phyloP scores from a whole-genome alignment of 2,113 vertebrate genomes.

The Bubo blakistoni region DNA sequence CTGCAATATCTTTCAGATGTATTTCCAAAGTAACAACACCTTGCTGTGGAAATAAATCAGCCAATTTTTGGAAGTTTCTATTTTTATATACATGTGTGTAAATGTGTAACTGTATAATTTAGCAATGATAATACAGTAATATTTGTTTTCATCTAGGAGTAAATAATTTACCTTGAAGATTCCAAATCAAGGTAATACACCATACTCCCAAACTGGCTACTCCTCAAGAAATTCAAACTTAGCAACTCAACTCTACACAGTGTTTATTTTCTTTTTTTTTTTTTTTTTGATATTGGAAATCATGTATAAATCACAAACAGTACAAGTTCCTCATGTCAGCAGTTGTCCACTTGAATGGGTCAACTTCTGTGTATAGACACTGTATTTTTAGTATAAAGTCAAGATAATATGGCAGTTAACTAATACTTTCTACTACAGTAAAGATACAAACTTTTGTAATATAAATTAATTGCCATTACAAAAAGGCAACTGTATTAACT shows the following conservation, averaged over 20 bases:
- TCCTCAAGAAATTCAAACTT: constrained; percentile 54
- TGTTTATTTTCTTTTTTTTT: constrained; percentile 68
- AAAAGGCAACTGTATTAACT: constrained; percentile 79
- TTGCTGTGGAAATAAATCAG: not conserved
- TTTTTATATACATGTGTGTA: not conserved
- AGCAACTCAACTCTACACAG: constrained; percentile 57
- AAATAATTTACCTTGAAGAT: constrained; percentile 21
- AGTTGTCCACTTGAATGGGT: constrained; percentile 54
- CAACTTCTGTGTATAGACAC: constrained; percentile 58
- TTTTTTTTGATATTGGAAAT: constrained; percentile 68
- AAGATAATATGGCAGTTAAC: constrained; percentile 69
- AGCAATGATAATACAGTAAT: not conserved
- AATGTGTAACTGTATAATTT: not conserved
- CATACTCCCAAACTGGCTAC: not conserved
- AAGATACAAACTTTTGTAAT: constrained; percentile 77
- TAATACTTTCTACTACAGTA: constrained; percentile 68
- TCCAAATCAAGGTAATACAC: not conserved
- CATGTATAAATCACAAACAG: constrained; percentile 71
- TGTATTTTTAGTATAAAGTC: constrained; percentile 78
- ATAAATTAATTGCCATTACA: constrained; percentile 82
- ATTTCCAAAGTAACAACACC: not conserved
- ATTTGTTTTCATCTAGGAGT: constrained; percentile 7
- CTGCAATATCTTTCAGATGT: not conserved
- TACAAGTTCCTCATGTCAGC: constrained; percentile 61
- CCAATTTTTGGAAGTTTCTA: not conserved